Base-by-base conservation (phyloP, 2,113 vertebrate genomes). In the Halcyon senegalensis region DNA sequence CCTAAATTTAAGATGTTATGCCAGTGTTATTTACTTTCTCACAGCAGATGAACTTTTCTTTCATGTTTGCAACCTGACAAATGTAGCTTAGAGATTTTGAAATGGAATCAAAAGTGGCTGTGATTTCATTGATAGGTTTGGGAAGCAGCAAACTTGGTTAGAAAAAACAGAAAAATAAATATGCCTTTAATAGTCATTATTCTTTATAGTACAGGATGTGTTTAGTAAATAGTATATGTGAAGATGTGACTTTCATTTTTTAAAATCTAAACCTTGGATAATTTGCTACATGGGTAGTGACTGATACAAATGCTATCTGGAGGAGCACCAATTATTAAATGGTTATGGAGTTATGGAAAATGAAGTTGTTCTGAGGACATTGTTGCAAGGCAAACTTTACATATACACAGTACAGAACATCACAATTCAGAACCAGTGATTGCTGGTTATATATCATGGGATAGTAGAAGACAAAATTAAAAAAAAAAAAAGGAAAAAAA, bases 401-500 rank as follows among this genome's bases (percentile, higher is more conserved):
- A 17, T 62, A 48, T 2, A 25, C 7, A 4, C 28, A 30, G 67
- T 48, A 39, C 43, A 39, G 31, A 77, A 86, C 75, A 56, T 63
- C 35, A 39, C 1, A 23, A 10, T 43, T 87, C 35, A 68, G 64
- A 75, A 43, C 9, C 24, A 58, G 17, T 77, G 76, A 68, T 72
- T 89, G 46, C 41, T 88, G 56, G 35, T 66, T 48, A 84, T 89
- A 10, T 88, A 33, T 7, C 33, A 84, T 24, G 17, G 11, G 25
- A 73, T 21, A 68, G 13, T 27, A 80, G 86, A 90, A 79, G 0
- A 1, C 41, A 25, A 12, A n/a, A 4, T 16, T 48, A 5, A 16
- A 4, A 3, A 5, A 31, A 30, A n/a, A n/a, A 68, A n/a, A 2
- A 6, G 14, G 3, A 3, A 5, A 31, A 30, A n/a, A 31, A 68